Percentiles rank a stretch among this genome's conserved stretches.
phyloP scores from a whole-genome alignment of 64 coral and sea anemone genomes.

The Dendronephthya gigantea region DNA sequence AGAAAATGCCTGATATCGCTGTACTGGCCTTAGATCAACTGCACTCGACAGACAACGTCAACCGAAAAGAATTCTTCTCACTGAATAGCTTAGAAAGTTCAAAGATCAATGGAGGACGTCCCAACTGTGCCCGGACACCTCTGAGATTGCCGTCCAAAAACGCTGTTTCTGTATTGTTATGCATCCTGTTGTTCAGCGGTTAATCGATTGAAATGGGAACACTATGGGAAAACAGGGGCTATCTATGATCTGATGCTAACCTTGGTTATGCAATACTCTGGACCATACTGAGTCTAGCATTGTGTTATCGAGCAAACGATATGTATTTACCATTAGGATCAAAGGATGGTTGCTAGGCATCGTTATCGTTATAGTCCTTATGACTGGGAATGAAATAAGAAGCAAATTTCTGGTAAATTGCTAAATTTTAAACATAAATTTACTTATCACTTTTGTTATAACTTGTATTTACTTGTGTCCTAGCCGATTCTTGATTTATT shows the following conservation, averaged over 20 bases:
- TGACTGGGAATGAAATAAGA: neutral
- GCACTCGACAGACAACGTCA: conserved; percentile 70
- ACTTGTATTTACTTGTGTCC: too few species aligned
- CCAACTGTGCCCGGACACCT: neutral
- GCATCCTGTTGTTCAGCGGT: neutral
- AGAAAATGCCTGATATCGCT: conserved; percentile 82
- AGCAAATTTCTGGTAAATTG: neutral
- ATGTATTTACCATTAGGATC: neutral
- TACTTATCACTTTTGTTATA: too few species aligned
- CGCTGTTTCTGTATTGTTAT: neutral
- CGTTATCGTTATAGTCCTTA: neutral
- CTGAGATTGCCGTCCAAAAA: neutral
- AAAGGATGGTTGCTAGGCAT: neutral
- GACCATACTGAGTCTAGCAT: neutral
- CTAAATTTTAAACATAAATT: neutral
- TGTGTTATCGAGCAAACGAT: neutral
- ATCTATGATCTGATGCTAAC: neutral
- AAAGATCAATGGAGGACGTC: neutral
- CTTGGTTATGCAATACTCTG: neutral
- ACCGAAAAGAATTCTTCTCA: conserved; percentile 59
- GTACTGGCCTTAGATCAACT: conserved; percentile 77
- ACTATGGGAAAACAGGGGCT: neutral
- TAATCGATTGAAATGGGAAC: neutral
- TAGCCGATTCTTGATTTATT: too few species aligned
- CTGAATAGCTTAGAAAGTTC: neutral